Conservation (phyloP, 2,888 invertebrate species). For the Lasius fuliginosus region DNA sequence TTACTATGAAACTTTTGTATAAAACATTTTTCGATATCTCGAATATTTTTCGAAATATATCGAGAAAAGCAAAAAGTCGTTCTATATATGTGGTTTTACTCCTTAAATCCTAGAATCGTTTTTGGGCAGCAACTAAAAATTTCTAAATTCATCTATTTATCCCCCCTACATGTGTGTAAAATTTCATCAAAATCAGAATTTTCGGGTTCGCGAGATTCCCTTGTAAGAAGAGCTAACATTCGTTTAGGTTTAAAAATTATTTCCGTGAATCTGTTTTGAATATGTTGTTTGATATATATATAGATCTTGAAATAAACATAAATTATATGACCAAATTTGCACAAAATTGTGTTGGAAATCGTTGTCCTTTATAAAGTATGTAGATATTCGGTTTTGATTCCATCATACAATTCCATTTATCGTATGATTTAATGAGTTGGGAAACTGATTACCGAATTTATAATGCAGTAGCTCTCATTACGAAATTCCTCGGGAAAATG, state of each 20-base stretch:
- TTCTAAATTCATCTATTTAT: too few relatives aligned
- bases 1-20: too few relatives aligned
- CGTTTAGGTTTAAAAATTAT: background rate
- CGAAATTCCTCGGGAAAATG: background rate
- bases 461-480: constrained; percentile 23
- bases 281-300: background rate
- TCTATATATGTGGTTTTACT: too few relatives aligned
- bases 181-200: too few relatives aligned
- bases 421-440: constrained; percentile 35
- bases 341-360: background rate
- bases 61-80: too few relatives aligned
- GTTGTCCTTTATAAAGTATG: background rate
- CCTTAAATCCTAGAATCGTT: too few relatives aligned
- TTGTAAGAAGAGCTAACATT: background rate
- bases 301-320: background rate
- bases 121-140: too few relatives aligned
- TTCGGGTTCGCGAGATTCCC: too few relatives aligned
- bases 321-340: background rate
- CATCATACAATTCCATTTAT: constrained; percentile 7
- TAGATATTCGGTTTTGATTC: constrained; percentile 19
- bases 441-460: constrained; percentile 51
- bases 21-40: too few relatives aligned
- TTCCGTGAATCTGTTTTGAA: background rate
- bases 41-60: too few relatives aligned
- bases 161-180: too few relatives aligned